Percentiles rank a stretch among this genome's conserved stretches.
phyloP scores from a whole-genome alignment of 2,797 vertebrate genomes.

The Scleropages formosus region DNA sequence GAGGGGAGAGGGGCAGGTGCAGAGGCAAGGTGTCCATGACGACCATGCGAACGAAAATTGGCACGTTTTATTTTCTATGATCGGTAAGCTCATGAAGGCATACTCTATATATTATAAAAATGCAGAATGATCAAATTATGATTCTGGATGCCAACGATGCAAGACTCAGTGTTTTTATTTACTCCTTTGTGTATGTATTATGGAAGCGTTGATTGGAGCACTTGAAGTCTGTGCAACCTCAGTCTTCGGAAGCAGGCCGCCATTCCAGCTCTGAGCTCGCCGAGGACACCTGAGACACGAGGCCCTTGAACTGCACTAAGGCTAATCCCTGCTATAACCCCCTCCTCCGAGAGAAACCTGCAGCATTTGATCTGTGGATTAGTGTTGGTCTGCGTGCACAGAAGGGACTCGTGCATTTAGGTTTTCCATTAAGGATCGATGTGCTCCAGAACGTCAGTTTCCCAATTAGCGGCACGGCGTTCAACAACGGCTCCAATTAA shows the following conservation, averaged over 20 bases:
- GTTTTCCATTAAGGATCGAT: neutral
- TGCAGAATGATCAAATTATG: no score
- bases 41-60: neutral
- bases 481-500: neutral
- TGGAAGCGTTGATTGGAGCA: no score
- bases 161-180: neutral
- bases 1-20: neutral
- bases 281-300: neutral
- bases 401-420: neutral
- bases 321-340: slow-evolving; percentile 18
- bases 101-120: no score
- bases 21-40: neutral
- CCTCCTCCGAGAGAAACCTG: neutral
- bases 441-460: neutral
- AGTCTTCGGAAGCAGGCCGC: no score
- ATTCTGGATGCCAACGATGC: no score
- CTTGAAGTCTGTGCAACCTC: no score
- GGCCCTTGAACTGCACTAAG: neutral
- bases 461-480: neutral
- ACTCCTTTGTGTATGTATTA: neutral
- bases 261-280: neutral
- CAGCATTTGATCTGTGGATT: slow-evolving; percentile 13
- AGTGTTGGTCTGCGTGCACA: neutral
- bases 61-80: no score
- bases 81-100: no score